These are phyloP conservation scores for Corticium candelabrum DNA, from an alignment of 37 sponge, comb jelly and placozoan species.

Conservation along the genomic window DNA sequence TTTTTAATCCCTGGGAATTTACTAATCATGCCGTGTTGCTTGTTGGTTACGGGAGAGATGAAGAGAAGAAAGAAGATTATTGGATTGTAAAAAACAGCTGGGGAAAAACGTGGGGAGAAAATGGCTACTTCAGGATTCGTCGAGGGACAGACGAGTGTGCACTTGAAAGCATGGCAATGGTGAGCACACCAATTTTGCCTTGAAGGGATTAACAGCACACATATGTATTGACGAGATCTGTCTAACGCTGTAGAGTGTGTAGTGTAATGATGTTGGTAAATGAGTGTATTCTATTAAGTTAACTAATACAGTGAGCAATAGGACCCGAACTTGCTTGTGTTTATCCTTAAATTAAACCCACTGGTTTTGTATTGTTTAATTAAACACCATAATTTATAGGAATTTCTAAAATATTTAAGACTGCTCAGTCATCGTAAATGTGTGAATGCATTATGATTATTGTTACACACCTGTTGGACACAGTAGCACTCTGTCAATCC, in stretches of 20 bases:
- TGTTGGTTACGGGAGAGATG: slow-evolving; percentile 29
- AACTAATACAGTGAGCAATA: background rate
- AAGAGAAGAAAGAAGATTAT: slow-evolving; percentile 16
- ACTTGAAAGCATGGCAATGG: slow-evolving; percentile 39
- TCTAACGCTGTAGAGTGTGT: background rate
- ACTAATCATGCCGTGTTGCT: slow-evolving; percentile 40
- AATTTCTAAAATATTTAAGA: too few relatives aligned
- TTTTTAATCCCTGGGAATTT: slow-evolving; percentile 39
- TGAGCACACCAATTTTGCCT: slow-evolving; percentile 17
- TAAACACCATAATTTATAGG: too few relatives aligned
- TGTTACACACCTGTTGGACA: too few relatives aligned
- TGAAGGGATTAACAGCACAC: slow-evolving; percentile 6
- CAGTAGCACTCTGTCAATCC: too few relatives aligned
- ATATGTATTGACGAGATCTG: background rate
- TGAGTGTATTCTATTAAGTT: background rate
- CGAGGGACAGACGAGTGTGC: slow-evolving; percentile 24
- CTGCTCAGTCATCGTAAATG: too few relatives aligned
- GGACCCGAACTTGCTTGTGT: background rate
- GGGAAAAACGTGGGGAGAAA: slow-evolving; percentile 36
- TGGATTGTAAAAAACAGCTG: slow-evolving; percentile 58
- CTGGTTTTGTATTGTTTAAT: too few relatives aligned
- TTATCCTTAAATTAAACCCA: too few relatives aligned
- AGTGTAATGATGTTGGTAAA: background rate
- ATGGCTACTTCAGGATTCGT: slow-evolving; percentile 39
- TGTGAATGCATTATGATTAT: too few relatives aligned